Base-by-base conservation (phyloP, 2,888 invertebrate genomes). In the Agrenia bidenticulata region DNA sequence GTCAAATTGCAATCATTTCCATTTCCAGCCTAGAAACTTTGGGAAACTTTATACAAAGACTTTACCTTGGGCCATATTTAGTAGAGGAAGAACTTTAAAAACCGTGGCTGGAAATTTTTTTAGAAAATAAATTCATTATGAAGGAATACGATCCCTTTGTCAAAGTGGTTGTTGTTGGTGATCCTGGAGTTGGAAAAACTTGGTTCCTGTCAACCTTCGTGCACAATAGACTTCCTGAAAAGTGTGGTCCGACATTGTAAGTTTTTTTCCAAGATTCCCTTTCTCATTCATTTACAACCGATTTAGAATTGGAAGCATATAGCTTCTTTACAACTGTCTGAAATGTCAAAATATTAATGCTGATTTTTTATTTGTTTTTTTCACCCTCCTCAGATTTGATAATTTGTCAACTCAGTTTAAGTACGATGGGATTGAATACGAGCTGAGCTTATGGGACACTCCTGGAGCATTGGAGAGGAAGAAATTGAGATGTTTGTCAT, bases 171-270 rank as follows among this genome's bases (percentile, higher is more conserved):
- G 89, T 89, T 67, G 90, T 94, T 53, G 93, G 94, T 56, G 94
- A 94, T 81, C 92, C 93, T 76, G 89, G 90, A 85, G 92, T 93
- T 37, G 93, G 94, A 61, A 94, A 94, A 83, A 93, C 93, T 17
- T 94, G 92, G 80, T 83, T 94, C 78, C 85, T 93, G 71, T 90
- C 92, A 80, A 89, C 91, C 60, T 92, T 92, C 80, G 91, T 90
- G 59, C 86, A 85, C 77, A 88, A 89, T 76, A 85, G 87, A 79
- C 92, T 93, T 80, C 93, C 93, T 17, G 85, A 85, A 77, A 91
- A 92, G 81, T 93, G 93, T 80, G 88, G 92, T 68, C 59, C 64
- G 17, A 93, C 93, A 76, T 91, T 92, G 92, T 93, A 84, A 89
- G 90, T 45, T 45, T 17, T 15, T 45, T 32, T 32, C n/a, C n/a